Evolutionary conservation across 1,140 invertebrate species (phyloP).

Genomic region (Drosophila nebulosa): DNA sequence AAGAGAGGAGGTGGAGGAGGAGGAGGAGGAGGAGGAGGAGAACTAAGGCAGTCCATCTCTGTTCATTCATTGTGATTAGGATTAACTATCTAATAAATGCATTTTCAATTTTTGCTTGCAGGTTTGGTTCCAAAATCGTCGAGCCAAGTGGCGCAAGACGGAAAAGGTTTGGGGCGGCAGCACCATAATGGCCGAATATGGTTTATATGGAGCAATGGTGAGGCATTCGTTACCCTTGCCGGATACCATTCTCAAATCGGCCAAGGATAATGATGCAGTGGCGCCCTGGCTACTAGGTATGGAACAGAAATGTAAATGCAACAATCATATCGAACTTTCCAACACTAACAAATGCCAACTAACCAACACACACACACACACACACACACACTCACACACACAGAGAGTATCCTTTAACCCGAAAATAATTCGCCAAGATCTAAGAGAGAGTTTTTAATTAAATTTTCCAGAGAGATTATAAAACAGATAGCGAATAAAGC

Average conservation of each 20-base stretch:
- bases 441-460: constrained; percentile 47
- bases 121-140: constrained; percentile 89
- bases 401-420: background rate
- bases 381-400: background rate
- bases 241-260: constrained; percentile 97
- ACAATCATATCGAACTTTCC: constrained; percentile 74
- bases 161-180: constrained; percentile 99
- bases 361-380: background rate
- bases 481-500: constrained; percentile 40
- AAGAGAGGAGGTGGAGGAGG: background rate
- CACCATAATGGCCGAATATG: constrained; percentile 99
- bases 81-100: too few species aligned
- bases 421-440: background rate
- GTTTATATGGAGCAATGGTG: constrained; percentile 99
- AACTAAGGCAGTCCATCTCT: background rate
- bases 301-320: constrained; percentile 81
- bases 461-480: constrained; percentile 71
- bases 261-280: constrained; percentile 96
- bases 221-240: constrained; percentile 97
- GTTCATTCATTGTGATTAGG: background rate
- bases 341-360: constrained; percentile 6
- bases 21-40: too few species aligned
- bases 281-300: constrained; percentile 99
- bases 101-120: constrained; percentile 42
- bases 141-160: constrained; percentile 99